Conservation (phyloP, 2,113 vertebrate species). For the Callithrix jacchus region DNA sequence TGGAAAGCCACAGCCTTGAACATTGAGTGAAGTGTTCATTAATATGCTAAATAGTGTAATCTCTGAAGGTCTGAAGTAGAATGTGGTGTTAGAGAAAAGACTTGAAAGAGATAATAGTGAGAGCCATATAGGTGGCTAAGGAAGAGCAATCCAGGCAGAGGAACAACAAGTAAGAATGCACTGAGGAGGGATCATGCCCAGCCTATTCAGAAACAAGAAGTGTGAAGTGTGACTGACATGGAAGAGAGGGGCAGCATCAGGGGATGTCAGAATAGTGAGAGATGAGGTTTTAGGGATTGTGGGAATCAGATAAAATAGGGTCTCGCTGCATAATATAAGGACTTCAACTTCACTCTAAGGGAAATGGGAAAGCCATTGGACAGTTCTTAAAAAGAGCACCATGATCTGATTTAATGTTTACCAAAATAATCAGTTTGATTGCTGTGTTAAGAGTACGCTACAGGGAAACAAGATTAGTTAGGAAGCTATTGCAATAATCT, state of each 20-base stretch:
- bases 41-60: neutral
- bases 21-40: neutral
- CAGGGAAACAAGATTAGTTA: neutral
- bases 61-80: neutral
- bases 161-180: neutral
- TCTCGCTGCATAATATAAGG: neutral
- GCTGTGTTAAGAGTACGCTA: neutral
- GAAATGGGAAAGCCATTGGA: neutral
- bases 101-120: neutral
- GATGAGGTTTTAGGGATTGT: neutral
- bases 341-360: neutral
- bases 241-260: neutral
- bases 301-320: neutral
- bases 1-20: neutral
- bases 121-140: neutral
- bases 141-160: neutral
- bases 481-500: neutral
- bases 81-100: neutral
- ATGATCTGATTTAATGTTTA: neutral
- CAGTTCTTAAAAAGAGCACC: neutral
- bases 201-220: neutral
- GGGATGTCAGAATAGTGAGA: neutral
- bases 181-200: neutral
- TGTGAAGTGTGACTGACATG: neutral
- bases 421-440: neutral